Conservation (phyloP, 1,140 invertebrate species). For the Drosophila quadrilineata region DNA sequence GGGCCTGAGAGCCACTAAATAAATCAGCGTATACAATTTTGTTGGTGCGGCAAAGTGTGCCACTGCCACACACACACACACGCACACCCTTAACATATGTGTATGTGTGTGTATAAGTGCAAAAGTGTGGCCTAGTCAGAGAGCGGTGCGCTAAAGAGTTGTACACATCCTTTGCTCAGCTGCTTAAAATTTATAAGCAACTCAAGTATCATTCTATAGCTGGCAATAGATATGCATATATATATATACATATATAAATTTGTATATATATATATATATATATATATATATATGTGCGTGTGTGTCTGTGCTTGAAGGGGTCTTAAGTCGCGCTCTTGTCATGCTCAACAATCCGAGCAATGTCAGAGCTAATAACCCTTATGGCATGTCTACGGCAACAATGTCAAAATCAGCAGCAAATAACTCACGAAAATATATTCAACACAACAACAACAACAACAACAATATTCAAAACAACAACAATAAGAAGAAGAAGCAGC, state of each 20-base stretch:
- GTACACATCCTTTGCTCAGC: neutral
- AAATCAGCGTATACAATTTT: slow-evolving; percentile 43
- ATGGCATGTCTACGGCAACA: slow-evolving; percentile 29
- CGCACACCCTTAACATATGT: neutral
- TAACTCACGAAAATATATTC: neutral
- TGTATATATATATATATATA: too few relatives aligned
- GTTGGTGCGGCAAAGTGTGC: neutral
- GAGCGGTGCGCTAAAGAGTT: slow-evolving; percentile 17
- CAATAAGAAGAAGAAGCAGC: too few relatives aligned
- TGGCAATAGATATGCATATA: too few relatives aligned
- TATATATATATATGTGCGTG: neutral
- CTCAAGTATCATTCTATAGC: slow-evolving; percentile 18
- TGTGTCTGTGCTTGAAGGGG: neutral
- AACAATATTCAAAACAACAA: too few relatives aligned
- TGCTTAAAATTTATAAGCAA: slow-evolving; percentile 36
- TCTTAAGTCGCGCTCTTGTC: neutral
- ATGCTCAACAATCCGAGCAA: slow-evolving; percentile 1
- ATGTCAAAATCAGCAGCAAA: slow-evolving; percentile 26
- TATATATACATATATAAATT: too few relatives aligned
- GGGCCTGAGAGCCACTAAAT: slow-evolving; percentile 26
- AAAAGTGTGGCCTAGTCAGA: slow-evolving; percentile 9
- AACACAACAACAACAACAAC: neutral
- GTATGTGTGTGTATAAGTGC: neutral
- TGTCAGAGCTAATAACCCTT: slow-evolving; percentile 26
- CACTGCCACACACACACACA: neutral